Conservation (phyloP, 2,113 vertebrate species). For the Hippolais icterina region DNA sequence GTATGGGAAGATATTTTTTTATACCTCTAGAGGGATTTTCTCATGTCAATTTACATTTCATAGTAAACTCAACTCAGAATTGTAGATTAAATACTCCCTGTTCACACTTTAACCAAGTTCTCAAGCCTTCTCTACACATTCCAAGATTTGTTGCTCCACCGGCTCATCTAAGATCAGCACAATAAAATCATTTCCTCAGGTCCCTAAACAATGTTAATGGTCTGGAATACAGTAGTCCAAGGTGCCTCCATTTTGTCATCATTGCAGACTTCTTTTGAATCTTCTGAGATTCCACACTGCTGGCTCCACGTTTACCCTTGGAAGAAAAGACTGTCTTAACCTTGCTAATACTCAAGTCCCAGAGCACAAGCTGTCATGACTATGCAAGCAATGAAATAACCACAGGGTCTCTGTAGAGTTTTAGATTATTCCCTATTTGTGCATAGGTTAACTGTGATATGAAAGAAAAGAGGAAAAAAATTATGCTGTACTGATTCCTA, state of each 20-base stretch:
- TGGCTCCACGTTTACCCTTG: slow-evolving; percentile 35
- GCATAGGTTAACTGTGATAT: slow-evolving; percentile 45
- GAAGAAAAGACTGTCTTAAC: slow-evolving; percentile 31
- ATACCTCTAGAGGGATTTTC: not conserved
- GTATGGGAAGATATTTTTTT: not conserved
- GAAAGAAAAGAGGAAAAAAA: slow-evolving; percentile 4
- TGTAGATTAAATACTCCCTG: not conserved
- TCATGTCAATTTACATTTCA: not conserved
- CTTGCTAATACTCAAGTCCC: slow-evolving; percentile 29
- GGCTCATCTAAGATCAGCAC: not conserved
- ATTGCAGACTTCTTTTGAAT: not conserved
- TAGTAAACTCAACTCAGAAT: not conserved
- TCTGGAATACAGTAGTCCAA: not conserved
- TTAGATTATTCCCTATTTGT: slow-evolving; percentile 51
- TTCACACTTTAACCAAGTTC: not conserved
- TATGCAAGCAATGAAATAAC: slow-evolving; percentile 55
- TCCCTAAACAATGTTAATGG: not conserved
- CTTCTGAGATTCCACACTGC: not conserved
- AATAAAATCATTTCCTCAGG: not conserved
- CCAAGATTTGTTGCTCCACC: not conserved
- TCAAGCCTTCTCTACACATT: not conserved
- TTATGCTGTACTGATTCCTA: not conserved
- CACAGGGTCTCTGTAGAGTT: slow-evolving; percentile 25
- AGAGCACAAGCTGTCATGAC: slow-evolving; percentile 44
- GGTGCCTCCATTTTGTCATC: not conserved